Percentiles rank a stretch among this genome's conserved stretches.
These are phyloP conservation scores for Luperina testacea DNA, from an alignment of 2,888 invertebrate genomes.

Conservation along the genomic window DNA sequence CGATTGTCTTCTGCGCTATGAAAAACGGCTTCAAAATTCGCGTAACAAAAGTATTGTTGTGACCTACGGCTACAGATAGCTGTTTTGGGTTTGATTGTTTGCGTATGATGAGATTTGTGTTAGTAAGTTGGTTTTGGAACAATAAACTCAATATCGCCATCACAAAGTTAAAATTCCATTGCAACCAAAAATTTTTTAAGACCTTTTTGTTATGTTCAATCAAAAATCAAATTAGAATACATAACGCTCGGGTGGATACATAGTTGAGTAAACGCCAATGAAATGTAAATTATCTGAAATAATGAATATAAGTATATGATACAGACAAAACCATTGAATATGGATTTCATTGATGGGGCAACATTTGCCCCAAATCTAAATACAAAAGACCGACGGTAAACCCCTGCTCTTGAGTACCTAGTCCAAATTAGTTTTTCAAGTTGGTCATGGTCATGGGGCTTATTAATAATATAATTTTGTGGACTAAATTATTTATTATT, in stretches of 20 bases:
- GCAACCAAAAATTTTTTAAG: background rate
- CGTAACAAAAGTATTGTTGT: background rate
- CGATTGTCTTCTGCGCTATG: background rate
- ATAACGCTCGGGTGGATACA: background rate
- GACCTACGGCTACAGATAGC: background rate
- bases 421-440: constrained; percentile 7
- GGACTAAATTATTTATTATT: constrained; percentile 25
- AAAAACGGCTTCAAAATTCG: background rate
- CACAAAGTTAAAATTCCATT: background rate
- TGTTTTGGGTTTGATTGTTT: background rate
- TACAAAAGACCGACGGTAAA: background rate
- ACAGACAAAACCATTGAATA: background rate
- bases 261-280: no score
- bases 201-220: background rate
- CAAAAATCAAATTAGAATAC: background rate
- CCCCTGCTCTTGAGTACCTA: background rate
- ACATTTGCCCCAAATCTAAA: background rate
- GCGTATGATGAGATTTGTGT: background rate
- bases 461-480: constrained; percentile 20
- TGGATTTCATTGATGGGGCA: background rate
- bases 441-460: constrained; percentile 37
- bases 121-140: background rate
- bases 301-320: background rate
- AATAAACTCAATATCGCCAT: background rate
- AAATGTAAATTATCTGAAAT: no score